These are phyloP conservation scores for Drosophila ficusphila DNA, from an alignment of 1,140 invertebrate species.

Conservation along the genomic window DNA sequence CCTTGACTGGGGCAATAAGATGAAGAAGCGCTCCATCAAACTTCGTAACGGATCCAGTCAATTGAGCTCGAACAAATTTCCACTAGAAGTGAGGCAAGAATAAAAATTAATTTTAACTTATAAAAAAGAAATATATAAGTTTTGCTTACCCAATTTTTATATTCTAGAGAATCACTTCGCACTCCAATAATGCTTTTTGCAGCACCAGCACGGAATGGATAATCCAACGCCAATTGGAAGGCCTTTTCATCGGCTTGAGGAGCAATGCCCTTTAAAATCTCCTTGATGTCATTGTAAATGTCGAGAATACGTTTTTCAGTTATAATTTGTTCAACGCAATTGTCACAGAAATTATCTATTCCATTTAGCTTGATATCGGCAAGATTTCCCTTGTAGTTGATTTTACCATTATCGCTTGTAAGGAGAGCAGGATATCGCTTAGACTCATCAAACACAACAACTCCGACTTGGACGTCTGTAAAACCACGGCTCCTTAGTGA, in stretches of 20 bases:
- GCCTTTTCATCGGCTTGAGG: conserved; percentile 84
- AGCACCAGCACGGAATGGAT: conserved; percentile 87
- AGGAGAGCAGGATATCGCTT: conserved; percentile 85
- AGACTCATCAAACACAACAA: conserved; percentile 86
- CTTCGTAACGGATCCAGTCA: conserved; percentile 57
- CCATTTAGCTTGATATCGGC: conserved; percentile 85
- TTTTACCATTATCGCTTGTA: conserved; percentile 86
- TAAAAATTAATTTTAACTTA: background rate
- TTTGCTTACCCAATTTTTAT: conserved; percentile 74
- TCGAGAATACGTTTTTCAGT: conserved; percentile 65
- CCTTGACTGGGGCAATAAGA: conserved; percentile 73
- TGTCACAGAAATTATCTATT: conserved; percentile 63
- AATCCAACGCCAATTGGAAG: conserved; percentile 86
- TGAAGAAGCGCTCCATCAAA: conserved; percentile 72
- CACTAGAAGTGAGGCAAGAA: conserved; percentile 48
- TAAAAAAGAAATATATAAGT: background rate
- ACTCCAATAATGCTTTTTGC: conserved; percentile 86
- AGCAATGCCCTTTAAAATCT: conserved; percentile 50
- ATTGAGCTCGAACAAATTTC: conserved; percentile 63
- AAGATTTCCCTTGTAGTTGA: conserved; percentile 86
- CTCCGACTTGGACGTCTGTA: conserved; percentile 86
- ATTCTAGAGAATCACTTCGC: conserved; percentile 62
- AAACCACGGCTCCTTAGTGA: conserved; percentile 85
- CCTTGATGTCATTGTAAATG: conserved; percentile 61
- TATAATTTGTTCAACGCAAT: conserved; percentile 68